Evolutionary conservation across 2,113 vertebrate species (phyloP), one percentile per base, ranked within the genome.

Genomic region (Centrocercus urophasianus): DNA sequence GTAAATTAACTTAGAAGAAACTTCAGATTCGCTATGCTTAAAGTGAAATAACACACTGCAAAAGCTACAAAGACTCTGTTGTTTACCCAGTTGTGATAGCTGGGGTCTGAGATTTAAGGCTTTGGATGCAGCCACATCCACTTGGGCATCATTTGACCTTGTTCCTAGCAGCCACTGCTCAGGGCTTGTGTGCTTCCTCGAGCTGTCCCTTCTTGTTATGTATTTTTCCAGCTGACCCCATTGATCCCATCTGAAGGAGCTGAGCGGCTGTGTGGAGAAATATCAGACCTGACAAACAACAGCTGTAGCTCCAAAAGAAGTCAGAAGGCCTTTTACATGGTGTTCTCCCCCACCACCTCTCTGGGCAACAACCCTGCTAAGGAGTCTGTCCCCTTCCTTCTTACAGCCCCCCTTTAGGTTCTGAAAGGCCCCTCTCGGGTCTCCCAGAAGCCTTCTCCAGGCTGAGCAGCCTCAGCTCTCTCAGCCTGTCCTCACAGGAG

Each of bases 171-270:
- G 76, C n/a, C 72, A 42, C 60, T 71, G 16, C 64, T 80, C 67
- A 42, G 57, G 82, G 24, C 27, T 47, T 67, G 69, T 50, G 47
- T 93, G 86, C 71, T 87, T 95, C 72, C 77, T 91, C 4, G 1
- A 67, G 73, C 80, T 63, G 38, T 76, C 94, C 88, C 60, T 83
- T 28, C 56, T 88, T 75, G 70, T 86, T 42, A 93, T 50, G 56
- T 90, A 83, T 95, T 94, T 91, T 96, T 90, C 88, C 69, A 13
- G 69, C 36, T 93, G 88, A 88, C 88, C 92, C 69, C 77, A 34
- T 71, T 93, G 88, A 88, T 85, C 92, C 69, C 77, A 34, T 71
- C 63, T 86, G 92, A 89, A 88, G 90, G 48, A 93, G 75, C 48
- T 59, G 64, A 86, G 84, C 59, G 40, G 48, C 81, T 72, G 67